Percentiles rank a stretch among this genome's conserved stretches.
Conservation (phyloP, 2,888 invertebrate genomes). For the Meghimatium bilineatum region DNA sequence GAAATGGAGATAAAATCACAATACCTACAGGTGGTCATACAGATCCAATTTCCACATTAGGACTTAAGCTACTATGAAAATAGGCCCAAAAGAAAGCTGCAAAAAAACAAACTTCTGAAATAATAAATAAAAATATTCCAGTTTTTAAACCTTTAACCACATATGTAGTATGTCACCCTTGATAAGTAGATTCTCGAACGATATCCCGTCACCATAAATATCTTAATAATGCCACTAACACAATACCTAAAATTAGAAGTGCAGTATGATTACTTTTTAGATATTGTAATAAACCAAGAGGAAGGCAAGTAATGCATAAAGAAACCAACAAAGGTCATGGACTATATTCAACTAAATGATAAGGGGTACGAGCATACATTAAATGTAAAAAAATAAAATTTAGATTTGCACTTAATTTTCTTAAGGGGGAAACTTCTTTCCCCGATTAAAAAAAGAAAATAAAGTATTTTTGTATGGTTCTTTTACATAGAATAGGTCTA, state of each 20-base stretch:
- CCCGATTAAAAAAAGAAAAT: too few species aligned
- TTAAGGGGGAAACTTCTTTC: too few species aligned
- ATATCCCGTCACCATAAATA: constrained; percentile 76
- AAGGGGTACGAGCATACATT: too few species aligned
- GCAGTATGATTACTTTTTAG: neutral
- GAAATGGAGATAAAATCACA: constrained; percentile 83
- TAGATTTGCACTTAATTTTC: too few species aligned
- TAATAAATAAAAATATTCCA: constrained; percentile 86
- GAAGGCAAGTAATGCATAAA: constrained; percentile 4
- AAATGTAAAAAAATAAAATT: too few species aligned
- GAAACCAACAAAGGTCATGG: constrained; percentile 50
- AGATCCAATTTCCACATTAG: constrained; percentile 81
- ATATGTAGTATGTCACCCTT: constrained; percentile 82
- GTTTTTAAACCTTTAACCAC: constrained; percentile 82
- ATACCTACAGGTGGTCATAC: constrained; percentile 84
- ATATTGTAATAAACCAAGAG: neutral
- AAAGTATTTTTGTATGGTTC: too few species aligned
- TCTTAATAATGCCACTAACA: neutral
- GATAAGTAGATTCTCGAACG: constrained; percentile 83
- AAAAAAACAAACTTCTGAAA: constrained; percentile 83
- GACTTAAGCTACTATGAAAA: constrained; percentile 81
- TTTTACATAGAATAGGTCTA: too few species aligned
- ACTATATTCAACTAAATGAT: constrained; percentile 52
- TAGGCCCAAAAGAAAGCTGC: constrained; percentile 76
- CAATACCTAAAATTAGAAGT: neutral